A percentile compares a stretch with the other conserved stretches of the same genome.
Evolutionary conservation across 1,140 invertebrate genomes (phyloP).

Genomic region (Idris sp.): DNA sequence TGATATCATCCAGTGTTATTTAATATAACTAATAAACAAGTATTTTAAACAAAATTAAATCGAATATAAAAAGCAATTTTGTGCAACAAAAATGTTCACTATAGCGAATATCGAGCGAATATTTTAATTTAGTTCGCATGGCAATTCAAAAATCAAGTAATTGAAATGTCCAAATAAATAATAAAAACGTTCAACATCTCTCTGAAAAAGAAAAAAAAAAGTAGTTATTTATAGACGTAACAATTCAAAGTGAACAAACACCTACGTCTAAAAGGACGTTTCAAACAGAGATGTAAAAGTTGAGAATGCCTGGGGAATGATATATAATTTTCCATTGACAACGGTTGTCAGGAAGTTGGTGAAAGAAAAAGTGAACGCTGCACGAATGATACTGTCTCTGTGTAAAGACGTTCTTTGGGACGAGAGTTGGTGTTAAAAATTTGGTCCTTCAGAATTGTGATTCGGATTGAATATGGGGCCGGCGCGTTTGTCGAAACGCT

Average conservation of each 20-base stretch:
- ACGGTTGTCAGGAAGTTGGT: constrained; percentile 31
- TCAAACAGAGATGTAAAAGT: constrained; percentile 20
- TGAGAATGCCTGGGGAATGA: constrained; percentile 31
- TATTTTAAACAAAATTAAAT: too few species aligned
- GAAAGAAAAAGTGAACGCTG: constrained; percentile 44
- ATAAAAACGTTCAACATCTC: background rate
- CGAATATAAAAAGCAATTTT: too few species aligned
- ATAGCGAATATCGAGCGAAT: too few species aligned
- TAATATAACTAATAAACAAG: too few species aligned
- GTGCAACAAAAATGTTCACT: too few species aligned
- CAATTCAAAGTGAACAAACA: constrained; percentile 13
- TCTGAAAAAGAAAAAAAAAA: too few species aligned
- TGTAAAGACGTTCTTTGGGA: too few species aligned
- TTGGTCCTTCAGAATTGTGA: constrained; percentile 33
- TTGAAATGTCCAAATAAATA: too few species aligned
- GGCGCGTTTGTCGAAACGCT: constrained; percentile 18
- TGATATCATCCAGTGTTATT: too few species aligned
- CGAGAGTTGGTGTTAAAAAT: constrained; percentile 20
- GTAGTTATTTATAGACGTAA: constrained; percentile 36
- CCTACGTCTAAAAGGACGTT: constrained; percentile 8
- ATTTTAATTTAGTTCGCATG: too few species aligned
- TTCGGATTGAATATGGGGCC: constrained; percentile 29
- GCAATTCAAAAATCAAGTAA: too few species aligned
- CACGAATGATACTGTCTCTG: constrained; percentile 1
- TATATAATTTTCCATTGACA: constrained; percentile 50